Evolutionary conservation across 2,797 vertebrate species (phyloP).

Genomic region (Phylloscopus collybita): DNA sequence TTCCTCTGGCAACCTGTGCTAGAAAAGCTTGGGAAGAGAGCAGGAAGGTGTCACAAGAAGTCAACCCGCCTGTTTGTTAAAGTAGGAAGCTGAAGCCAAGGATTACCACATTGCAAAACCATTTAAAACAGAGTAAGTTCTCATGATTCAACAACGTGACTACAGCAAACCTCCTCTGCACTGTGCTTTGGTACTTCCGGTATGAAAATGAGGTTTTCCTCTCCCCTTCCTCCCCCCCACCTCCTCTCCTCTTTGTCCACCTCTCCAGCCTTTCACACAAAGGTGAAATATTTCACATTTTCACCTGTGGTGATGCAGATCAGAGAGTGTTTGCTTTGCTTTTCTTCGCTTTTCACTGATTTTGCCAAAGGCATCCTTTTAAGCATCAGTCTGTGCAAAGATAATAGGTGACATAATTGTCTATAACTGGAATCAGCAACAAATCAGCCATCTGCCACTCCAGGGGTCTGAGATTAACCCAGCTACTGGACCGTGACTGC

Average conservation of each 20-base stretch:
- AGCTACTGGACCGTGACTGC: conserved; percentile 34
- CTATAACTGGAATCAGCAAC: conserved; percentile 56
- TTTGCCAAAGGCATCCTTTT: conserved; percentile 35
- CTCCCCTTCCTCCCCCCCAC: neutral
- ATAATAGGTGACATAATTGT: conserved; percentile 45
- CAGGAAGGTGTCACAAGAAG: neutral
- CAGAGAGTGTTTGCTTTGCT: neutral
- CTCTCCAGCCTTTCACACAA: neutral
- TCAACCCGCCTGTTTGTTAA: neutral
- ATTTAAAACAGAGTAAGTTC: neutral
- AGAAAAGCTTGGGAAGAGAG: neutral
- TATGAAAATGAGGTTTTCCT: neutral
- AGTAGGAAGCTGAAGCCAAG: neutral
- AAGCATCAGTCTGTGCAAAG: conserved; percentile 40
- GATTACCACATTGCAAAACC: neutral
- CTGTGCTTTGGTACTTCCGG: neutral
- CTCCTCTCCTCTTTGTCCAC: neutral
- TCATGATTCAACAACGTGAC: neutral
- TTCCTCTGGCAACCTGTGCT: accelerated
- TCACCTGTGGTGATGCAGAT: neutral
- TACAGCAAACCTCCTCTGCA: neutral
- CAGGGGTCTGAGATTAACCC: conserved; percentile 55
- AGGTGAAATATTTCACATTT: conserved; percentile 32
- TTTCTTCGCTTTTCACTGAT: neutral
- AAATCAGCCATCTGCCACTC: conserved; percentile 64